Evolutionary conservation across 2,113 vertebrate species (phyloP).

Genomic region (Ranitomeya variabilis): DNA sequence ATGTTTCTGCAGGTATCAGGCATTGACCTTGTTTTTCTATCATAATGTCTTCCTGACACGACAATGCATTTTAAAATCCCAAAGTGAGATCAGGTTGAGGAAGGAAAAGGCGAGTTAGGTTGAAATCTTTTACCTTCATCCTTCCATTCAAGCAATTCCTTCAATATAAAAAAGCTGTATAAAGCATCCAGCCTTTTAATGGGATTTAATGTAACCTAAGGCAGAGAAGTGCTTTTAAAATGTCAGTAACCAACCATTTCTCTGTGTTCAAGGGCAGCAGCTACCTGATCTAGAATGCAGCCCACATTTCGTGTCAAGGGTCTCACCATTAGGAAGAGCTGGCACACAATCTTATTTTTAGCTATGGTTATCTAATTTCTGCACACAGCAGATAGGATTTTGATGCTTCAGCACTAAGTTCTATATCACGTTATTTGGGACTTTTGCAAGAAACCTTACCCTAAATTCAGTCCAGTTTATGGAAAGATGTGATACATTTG

Average conservation of each 20-base stretch:
- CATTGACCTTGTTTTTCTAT: not conserved
- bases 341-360: slow-evolving; percentile 41
- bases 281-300: slow-evolving; percentile 28
- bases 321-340: not conserved
- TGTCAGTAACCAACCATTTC: not conserved
- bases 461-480: not conserved
- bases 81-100: not conserved
- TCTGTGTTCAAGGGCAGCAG: not conserved
- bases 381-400: slow-evolving; percentile 25
- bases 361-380: not conserved
- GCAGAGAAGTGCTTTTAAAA: slow-evolving; percentile 28
- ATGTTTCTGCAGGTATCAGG: not conserved
- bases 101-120: not conserved
- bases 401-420: slow-evolving; percentile 39
- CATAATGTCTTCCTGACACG: not conserved
- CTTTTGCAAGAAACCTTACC: slow-evolving; percentile 39
- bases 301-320: slow-evolving; percentile 1
- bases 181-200: not conserved
- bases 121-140: not conserved
- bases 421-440: slow-evolving; percentile 41
- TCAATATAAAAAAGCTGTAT: not conserved
- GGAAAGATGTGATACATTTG: too few species aligned
- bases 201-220: slow-evolving; percentile 26
- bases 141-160: not conserved
- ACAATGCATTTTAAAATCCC: not conserved